Percentiles rank a stretch among this genome's conserved stretches.
phyloP scores from a whole-genome alignment of 2,113 vertebrate genomes.

The Rhinogobius similis region DNA sequence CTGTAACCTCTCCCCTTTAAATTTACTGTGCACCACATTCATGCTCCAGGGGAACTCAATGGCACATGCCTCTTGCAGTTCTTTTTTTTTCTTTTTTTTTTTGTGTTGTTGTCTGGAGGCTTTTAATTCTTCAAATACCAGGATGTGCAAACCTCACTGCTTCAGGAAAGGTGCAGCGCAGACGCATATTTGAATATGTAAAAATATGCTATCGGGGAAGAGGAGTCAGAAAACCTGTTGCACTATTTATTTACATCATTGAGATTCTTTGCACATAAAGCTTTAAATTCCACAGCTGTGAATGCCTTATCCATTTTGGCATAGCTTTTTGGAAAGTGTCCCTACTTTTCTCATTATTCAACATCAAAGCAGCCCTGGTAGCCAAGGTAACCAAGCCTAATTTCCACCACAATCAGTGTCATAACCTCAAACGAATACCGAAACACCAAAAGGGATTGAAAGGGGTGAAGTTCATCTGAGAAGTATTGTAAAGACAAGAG shows the following conservation, averaged over 20 bases:
- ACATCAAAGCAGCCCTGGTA: slow-evolving; percentile 5
- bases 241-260: background rate
- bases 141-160: slow-evolving; percentile 12
- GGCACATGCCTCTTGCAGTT: slow-evolving; percentile 13
- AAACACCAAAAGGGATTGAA: background rate
- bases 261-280: background rate
- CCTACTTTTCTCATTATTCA: slow-evolving; percentile 25
- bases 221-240: background rate
- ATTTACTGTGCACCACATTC: background rate
- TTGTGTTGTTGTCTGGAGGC: slow-evolving; percentile 8
- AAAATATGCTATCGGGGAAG: slow-evolving; percentile 2
- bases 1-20: slow-evolving; percentile 35
- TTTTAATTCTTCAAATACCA: slow-evolving; percentile 43
- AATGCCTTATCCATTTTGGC: background rate
- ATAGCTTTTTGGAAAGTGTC: background rate
- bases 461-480: background rate
- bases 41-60: slow-evolving; percentile 13
- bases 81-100: slow-evolving; percentile 9
- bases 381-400: background rate
- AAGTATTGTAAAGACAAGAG: background rate
- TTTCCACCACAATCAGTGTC: slow-evolving; percentile 45
- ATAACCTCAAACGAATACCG: slow-evolving; percentile 43
- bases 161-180: background rate
- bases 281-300: background rate
- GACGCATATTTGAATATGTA: slow-evolving; percentile 13